Evolutionary conservation across 1,140 invertebrate genomes (phyloP).

Genomic region (Nasonia vitripennis): DNA sequence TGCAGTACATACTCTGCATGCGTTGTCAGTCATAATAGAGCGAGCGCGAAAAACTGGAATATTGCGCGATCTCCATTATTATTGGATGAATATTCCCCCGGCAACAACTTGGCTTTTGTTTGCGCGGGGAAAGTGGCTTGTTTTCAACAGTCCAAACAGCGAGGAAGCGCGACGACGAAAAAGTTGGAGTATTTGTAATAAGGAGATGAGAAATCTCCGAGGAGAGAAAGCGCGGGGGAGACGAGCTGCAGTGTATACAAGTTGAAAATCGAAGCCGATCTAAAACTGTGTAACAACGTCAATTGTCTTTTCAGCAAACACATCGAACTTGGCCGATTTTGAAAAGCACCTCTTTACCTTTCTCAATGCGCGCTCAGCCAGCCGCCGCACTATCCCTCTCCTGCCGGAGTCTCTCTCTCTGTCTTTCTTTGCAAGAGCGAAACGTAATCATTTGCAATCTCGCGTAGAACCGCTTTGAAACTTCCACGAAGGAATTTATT

Average conservation of each 20-base stretch:
- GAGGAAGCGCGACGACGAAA: too few species aligned
- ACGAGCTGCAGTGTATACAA: not conserved
- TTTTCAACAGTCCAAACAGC: too few species aligned
- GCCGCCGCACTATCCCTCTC: not conserved
- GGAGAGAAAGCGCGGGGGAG: not conserved
- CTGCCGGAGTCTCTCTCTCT: not conserved
- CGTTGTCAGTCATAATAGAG: not conserved
- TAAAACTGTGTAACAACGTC: constrained; percentile 50
- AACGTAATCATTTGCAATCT: constrained; percentile 70
- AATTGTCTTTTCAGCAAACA: constrained; percentile 53
- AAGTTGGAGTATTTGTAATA: not conserved
- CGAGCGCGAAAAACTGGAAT: not conserved
- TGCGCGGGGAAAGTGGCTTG: too few species aligned
- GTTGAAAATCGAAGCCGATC: constrained; percentile 46
- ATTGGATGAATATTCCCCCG: not conserved
- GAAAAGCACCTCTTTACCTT: constrained; percentile 48
- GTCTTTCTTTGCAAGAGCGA: constrained; percentile 53
- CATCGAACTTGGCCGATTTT: constrained; percentile 51
- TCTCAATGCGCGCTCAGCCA: constrained; percentile 4
- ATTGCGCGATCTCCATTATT: not conserved
- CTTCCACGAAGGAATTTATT: constrained; percentile 73
- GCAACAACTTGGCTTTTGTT: too few species aligned
- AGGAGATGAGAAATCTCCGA: constrained; percentile 8
- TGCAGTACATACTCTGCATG: not conserved
- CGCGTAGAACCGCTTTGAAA: constrained; percentile 69